These are phyloP conservation scores for Dusona sp. DNA, from an alignment of 2,888 invertebrate species.

Conservation along the genomic window DNA sequence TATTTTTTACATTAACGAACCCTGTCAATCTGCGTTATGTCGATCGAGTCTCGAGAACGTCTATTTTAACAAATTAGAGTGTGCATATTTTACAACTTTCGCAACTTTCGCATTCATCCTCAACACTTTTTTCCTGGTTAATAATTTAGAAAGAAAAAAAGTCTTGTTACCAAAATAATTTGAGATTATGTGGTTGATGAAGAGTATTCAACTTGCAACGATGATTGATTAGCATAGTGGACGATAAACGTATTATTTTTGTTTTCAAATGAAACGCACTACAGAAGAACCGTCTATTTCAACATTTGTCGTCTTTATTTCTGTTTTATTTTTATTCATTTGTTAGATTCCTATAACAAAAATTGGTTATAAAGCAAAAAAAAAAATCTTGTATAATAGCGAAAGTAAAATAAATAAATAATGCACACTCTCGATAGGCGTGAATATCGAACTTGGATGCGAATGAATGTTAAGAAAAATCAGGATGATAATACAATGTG, in stretches of 20 bases:
- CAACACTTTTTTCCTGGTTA: slow-evolving; percentile 64
- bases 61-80: slow-evolving; percentile 43
- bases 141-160: slow-evolving; percentile 36
- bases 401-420: slow-evolving; percentile 30
- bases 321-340: background rate
- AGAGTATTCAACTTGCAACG: slow-evolving; percentile 21
- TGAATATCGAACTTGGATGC: background rate
- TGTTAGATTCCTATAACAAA: background rate
- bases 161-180: slow-evolving; percentile 52
- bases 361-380: background rate
- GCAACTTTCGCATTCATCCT: background rate
- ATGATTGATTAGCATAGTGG: background rate
- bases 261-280: background rate
- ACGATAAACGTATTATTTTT: background rate
- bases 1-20: slow-evolving; percentile 81
- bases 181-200: slow-evolving; percentile 54
- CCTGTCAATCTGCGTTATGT: slow-evolving; percentile 77
- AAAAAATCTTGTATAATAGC: slow-evolving; percentile 12
- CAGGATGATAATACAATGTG: background rate
- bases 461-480: background rate
- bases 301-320: background rate
- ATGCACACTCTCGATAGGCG: slow-evolving; percentile 60
- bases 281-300: background rate
- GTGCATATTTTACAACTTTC: slow-evolving; percentile 63
- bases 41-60: slow-evolving; percentile 65